Percentiles rank a stretch among this genome's conserved stretches.
Evolutionary conservation across 2,888 invertebrate genomes (phyloP).

Genomic region (Macrosiphum euphorbiae): DNA sequence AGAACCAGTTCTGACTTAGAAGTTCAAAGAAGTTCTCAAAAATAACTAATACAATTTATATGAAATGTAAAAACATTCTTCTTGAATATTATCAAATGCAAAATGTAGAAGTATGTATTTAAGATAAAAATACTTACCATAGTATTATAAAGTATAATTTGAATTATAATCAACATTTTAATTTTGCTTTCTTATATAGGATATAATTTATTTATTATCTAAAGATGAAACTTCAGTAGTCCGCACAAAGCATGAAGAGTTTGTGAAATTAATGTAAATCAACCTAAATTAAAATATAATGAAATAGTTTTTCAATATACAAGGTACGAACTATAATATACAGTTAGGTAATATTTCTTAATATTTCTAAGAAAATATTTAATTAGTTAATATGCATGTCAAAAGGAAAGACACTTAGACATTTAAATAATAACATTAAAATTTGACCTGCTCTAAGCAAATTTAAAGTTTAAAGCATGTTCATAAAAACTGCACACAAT

Average conservation of each 20-base stretch:
- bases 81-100: constrained; percentile 32
- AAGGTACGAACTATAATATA: background rate
- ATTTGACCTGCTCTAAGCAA: background rate
- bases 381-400: background rate
- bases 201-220: constrained; percentile 40
- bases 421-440: background rate
- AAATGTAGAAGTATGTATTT: constrained; percentile 45
- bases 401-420: background rate
- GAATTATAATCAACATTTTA: background rate
- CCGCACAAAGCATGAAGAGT: constrained; percentile 42
- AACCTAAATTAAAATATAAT: background rate
- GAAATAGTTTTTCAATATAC: background rate
- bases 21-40: too few species aligned
- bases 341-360: background rate
- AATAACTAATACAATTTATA: background rate
- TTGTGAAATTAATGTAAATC: constrained; percentile 32
- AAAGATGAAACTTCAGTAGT: constrained; percentile 11
- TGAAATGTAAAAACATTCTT: constrained; percentile 41
- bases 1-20: background rate
- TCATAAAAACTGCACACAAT: background rate
- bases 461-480: background rate
- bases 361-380: background rate
- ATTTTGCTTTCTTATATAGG: background rate
- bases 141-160: background rate
- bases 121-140: background rate